phyloP scores from a whole-genome alignment of 2,797 vertebrate species.

The Sebastes elongatus region DNA sequence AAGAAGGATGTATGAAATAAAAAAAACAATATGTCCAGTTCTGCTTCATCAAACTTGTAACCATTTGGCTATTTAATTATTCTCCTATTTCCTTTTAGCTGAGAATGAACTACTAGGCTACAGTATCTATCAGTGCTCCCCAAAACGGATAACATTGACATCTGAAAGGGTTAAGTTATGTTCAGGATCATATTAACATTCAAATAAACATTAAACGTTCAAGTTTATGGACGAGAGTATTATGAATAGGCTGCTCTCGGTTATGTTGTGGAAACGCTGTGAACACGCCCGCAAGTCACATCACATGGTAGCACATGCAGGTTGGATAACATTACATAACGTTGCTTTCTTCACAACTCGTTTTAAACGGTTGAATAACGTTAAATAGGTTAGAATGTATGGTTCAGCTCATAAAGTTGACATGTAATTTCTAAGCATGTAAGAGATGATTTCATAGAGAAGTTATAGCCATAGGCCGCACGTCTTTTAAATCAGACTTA shows the following conservation, averaged over 20 bases:
- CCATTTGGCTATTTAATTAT: neutral
- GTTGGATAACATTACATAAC: neutral
- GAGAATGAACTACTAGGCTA: fast-evolving
- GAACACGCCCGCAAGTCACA: neutral
- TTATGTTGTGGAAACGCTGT: neutral
- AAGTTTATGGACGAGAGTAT: neutral
- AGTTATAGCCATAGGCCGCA: neutral
- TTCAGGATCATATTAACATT: neutral
- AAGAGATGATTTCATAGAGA: neutral
- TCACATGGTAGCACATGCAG: neutral
- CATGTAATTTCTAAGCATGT: neutral
- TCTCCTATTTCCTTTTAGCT: neutral
- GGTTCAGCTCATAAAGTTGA: neutral
- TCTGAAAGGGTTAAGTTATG: neutral
- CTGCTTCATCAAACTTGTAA: neutral
- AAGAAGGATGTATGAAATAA: too few relatives aligned
- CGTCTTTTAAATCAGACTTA: too few relatives aligned
- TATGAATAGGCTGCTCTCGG: neutral
- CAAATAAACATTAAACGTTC: too few relatives aligned
- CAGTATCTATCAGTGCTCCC: neutral
- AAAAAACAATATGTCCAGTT: neutral
- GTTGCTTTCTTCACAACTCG: neutral
- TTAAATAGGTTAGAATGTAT: neutral
- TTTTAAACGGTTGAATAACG: neutral
- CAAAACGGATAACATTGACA: neutral